These are phyloP conservation scores for Escarpia spicata DNA, from an alignment of 2,888 invertebrate genomes.

Conservation along the genomic window DNA sequence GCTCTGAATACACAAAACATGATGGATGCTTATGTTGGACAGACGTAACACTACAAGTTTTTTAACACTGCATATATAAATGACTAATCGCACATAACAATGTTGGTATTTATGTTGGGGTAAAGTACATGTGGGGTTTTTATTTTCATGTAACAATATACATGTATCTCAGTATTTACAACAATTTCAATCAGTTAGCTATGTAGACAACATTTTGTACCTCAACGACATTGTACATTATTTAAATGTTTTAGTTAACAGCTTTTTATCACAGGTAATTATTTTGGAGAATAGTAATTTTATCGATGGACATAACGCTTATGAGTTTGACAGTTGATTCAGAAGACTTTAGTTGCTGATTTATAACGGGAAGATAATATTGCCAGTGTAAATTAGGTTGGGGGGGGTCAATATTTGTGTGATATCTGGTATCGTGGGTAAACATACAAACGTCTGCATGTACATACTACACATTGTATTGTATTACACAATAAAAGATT, in stretches of 20 bases:
- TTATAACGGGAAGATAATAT: not conserved
- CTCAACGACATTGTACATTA: not conserved
- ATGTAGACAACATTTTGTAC: not conserved
- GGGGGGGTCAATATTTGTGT: not conserved
- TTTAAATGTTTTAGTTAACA: not conserved
- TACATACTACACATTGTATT: not conserved
- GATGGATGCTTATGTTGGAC: too few species aligned
- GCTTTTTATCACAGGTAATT: not conserved
- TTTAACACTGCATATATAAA: too few species aligned
- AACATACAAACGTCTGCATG: not conserved
- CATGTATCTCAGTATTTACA: too few species aligned
- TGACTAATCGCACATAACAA: too few species aligned
- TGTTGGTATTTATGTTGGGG: too few species aligned
- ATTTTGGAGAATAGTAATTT: not conserved
- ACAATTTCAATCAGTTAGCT: too few species aligned
- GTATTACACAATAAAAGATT: not conserved
- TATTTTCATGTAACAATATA: too few species aligned
- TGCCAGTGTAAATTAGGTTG: not conserved
- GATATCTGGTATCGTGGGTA: not conserved
- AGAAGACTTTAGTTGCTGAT: not conserved
- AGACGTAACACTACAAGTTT: too few species aligned
- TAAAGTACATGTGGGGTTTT: too few species aligned
- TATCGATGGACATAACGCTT: not conserved
- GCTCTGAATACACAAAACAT: too few species aligned
- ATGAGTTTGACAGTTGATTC: not conserved